A percentile compares a stretch with the other conserved stretches of the same genome.
Evolutionary conservation across 2,888 invertebrate genomes (phyloP).

Genomic region (Kuschelorhynchus macadamiae): DNA sequence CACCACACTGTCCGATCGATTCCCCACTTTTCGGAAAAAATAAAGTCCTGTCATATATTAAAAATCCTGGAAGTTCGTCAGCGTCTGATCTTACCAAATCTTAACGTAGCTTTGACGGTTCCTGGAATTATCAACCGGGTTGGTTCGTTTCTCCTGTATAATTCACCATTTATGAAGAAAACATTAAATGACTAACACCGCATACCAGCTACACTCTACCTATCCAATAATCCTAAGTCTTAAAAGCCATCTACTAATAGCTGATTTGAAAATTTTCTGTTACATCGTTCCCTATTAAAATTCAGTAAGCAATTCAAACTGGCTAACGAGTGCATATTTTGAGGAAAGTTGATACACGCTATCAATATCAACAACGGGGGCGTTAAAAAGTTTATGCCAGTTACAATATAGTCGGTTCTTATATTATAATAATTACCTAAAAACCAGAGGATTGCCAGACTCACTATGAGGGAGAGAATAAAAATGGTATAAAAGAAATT

Average conservation of each 20-base stretch:
- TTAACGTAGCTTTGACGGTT: no score
- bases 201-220: no score
- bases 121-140: no score
- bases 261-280: constrained; percentile 42
- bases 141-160: no score
- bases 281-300: constrained; percentile 30
- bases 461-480: constrained; percentile 12
- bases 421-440: constrained; percentile 29
- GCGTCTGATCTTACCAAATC: no score
- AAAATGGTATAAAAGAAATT: constrained; percentile 31
- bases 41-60: no score
- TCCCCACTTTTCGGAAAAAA: no score
- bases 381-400: constrained; percentile 3
- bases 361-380: neutral
- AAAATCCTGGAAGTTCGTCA: no score
- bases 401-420: constrained; percentile 10
- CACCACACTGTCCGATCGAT: no score
- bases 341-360: constrained; percentile 2
- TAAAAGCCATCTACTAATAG: constrained; percentile 23
- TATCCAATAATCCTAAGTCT: neutral
- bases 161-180: no score
- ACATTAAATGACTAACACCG: no score
- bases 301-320: constrained; percentile 26
- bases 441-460: constrained; percentile 26
- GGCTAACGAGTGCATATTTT: constrained; percentile 4